phyloP scores from a whole-genome alignment of 2,888 invertebrate species.

The Leptopilina syphax region DNA sequence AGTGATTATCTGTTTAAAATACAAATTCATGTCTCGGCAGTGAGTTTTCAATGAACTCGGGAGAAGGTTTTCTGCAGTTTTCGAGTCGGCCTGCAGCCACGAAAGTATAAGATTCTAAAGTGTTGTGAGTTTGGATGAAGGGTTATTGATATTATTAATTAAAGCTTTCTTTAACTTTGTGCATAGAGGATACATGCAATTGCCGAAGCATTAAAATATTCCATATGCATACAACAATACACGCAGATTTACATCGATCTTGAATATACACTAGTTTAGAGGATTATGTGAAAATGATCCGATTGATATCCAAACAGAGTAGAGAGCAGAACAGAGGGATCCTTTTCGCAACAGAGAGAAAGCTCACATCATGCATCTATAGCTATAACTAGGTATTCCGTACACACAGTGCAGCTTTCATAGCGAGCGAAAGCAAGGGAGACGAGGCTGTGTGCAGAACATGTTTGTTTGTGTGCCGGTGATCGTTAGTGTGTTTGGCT shows the following conservation, averaged over 20 bases:
- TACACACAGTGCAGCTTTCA: slow-evolving; percentile 24
- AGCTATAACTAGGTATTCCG: slow-evolving; percentile 36
- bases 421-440: slow-evolving; percentile 25
- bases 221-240: neutral
- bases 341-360: slow-evolving; percentile 11
- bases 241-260: neutral
- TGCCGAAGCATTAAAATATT: neutral
- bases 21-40: too few relatives aligned
- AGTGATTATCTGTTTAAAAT: too few relatives aligned
- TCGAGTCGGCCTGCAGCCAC: too few relatives aligned
- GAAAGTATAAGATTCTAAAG: too few relatives aligned
- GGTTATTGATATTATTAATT: too few relatives aligned
- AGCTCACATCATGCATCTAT: neutral
- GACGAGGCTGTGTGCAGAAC: slow-evolving; percentile 58
- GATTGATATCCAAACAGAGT: slow-evolving; percentile 5
- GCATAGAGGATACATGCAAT: too few relatives aligned
- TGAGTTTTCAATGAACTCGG: too few relatives aligned
- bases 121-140: too few relatives aligned
- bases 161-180: too few relatives aligned
- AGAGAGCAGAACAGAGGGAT: slow-evolving; percentile 25
- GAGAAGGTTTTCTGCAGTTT: too few relatives aligned
- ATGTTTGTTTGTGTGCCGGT: slow-evolving; percentile 60
- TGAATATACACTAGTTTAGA: neutral
- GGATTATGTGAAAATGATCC: slow-evolving; percentile 23
- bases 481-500: slow-evolving; percentile 66